phyloP scores from a whole-genome alignment of 30 jellyfish, hydroid and myxozoan genomes.

The Aurelia sp. region DNA sequence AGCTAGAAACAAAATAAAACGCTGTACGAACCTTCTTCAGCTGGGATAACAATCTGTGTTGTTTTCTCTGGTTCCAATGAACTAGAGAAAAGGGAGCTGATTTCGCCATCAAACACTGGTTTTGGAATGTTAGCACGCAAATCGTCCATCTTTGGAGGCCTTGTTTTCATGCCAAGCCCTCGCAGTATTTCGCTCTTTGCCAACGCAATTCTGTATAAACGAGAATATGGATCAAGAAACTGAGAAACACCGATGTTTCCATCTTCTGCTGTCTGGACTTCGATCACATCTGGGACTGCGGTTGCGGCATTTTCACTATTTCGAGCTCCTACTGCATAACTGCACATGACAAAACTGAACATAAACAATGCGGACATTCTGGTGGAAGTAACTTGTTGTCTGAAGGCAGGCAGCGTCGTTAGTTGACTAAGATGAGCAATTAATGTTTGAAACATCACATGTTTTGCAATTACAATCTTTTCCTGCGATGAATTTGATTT shows the following conservation, averaged over 20 bases:
- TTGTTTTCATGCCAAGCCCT: constrained; percentile 55
- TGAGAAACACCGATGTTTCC: not conserved
- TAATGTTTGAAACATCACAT: too few relatives aligned
- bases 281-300: not conserved
- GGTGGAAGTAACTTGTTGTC: not conserved
- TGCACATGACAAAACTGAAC: not conserved
- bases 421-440: too few relatives aligned
- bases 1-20: not conserved
- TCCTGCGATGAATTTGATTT: not conserved
- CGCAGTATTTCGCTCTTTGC: constrained; percentile 52
- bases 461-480: too few relatives aligned
- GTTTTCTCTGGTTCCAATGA: constrained; percentile 36
- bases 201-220: constrained; percentile 39
- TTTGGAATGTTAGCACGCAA: constrained; percentile 63
- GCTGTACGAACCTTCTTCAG: constrained; percentile 56
- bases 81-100: constrained; percentile 47
- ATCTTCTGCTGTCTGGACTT: not conserved
- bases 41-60: constrained; percentile 59
- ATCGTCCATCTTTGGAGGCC: constrained; percentile 63
- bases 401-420: too few relatives aligned
- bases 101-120: constrained; percentile 65
- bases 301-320: not conserved
- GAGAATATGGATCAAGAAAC: constrained; percentile 19
- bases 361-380: not conserved
- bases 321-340: not conserved